Conservation (phyloP, 2,113 vertebrate genomes). For the Erinaceus europaeus region DNA sequence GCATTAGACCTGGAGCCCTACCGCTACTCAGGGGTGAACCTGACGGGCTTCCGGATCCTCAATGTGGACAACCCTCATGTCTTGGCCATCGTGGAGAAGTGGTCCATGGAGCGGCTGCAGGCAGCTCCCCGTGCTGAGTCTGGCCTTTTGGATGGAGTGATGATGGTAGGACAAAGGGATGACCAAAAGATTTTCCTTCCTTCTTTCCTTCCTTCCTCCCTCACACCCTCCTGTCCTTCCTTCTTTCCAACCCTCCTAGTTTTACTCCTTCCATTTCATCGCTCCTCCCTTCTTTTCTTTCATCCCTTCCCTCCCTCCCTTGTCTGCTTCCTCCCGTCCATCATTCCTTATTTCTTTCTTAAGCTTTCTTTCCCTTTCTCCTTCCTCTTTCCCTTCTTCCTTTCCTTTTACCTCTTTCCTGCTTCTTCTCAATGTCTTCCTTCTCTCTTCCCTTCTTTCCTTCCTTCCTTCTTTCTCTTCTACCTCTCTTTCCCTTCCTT, state of each 20-base stretch:
- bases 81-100: conserved; percentile 94
- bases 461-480: too few species aligned
- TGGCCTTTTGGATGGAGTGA: conserved; percentile 93
- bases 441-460: not conserved
- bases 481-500: not conserved
- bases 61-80: conserved; percentile 98
- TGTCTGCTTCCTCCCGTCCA: accelerated
- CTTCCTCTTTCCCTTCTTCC: too few species aligned
- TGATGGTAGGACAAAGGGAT: conserved; percentile 89
- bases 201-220: not conserved
- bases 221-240: too few species aligned
- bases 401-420: not conserved
- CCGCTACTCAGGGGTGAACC: conserved; percentile 97
- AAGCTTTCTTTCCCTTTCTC: not conserved
- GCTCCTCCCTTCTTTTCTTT: too few species aligned
- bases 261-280: not conserved
- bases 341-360: too few species aligned
- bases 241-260: too few species aligned
- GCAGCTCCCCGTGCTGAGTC: conserved; percentile 89
- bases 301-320: too few species aligned
- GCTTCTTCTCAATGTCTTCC: too few species aligned
- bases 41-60: conserved; percentile 98
- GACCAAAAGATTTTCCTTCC: not conserved
- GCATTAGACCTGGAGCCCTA: conserved; percentile 98
- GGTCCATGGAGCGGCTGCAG: conserved; percentile 95